phyloP scores from a whole-genome alignment of 2,113 vertebrate species.

The Hypanus sabinus region DNA sequence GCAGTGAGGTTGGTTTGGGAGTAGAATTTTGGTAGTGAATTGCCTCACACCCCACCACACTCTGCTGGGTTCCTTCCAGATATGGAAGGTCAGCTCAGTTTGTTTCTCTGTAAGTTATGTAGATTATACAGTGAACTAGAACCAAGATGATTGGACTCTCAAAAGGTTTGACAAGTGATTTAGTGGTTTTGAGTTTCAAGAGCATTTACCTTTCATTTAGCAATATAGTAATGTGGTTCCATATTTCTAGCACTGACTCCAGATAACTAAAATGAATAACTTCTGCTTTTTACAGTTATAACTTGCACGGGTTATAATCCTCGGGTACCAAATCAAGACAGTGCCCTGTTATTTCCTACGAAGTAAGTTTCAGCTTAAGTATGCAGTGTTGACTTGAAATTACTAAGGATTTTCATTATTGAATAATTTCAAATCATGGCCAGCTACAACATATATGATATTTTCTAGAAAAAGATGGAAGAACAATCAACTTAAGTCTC shows the following conservation, averaged over 20 bases:
- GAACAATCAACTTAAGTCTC: background rate
- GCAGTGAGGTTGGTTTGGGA: no score
- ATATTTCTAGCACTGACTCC: background rate
- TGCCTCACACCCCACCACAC: no score
- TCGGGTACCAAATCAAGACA: constrained; percentile 69
- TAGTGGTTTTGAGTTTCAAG: background rate
- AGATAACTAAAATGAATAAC: background rate
- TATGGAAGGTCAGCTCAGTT: no score
- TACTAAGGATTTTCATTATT: background rate
- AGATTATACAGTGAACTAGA: no score
- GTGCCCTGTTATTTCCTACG: constrained; percentile 71
- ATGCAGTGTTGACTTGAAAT: background rate
- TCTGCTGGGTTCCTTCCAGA: no score
- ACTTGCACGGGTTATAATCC: constrained; percentile 68
- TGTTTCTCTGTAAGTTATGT: no score
- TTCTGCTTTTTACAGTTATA: constrained; percentile 60
- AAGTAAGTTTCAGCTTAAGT: constrained; percentile 62
- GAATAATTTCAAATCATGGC: background rate
- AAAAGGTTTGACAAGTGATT: background rate
- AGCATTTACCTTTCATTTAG: background rate
- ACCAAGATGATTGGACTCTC: no score
- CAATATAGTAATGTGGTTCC: background rate
- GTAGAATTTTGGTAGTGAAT: no score
- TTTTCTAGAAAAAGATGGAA: background rate
- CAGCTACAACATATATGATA: background rate